Base-by-base conservation (phyloP, 2,888 invertebrate species). In the Athalia rosae region DNA sequence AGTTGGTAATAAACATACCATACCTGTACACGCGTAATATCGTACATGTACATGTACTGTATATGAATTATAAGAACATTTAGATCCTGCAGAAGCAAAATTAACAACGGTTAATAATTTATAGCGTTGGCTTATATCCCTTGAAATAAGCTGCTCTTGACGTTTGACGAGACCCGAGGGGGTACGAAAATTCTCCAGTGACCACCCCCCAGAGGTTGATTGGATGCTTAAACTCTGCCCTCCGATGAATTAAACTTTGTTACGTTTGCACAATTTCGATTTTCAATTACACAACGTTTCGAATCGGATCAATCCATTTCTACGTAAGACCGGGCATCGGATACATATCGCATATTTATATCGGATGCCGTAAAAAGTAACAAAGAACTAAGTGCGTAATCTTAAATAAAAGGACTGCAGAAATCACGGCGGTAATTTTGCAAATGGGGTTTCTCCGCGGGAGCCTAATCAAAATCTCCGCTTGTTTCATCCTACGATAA, bases 181-280 rank as follows among this genome's bases (percentile, higher is more conserved):
- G 6, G 53, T 28, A 28, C 28, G 28, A 28, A 28, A 28, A 28
- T 28, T 28, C 28, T 2, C 28, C 67, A 67, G 67, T 53, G 56
- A 71, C 58, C 67, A 11, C 11, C 4, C 6, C 41, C 4, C 28
- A 28, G 28, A 13, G 71, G 58, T 61, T 74, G 74, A 74, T 74
- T 74, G 74, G 61, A 47, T n/a, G 9, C 74, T 50, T 59, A 59
- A 61, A 74, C 74, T 28, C 74, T 61, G 59, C 11, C 74, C 47
- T 41, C 15, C 48, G 48, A 59, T 48, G 74, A 28, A 74, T 74
- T 61, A 74, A 74, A 74, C 61, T 74, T 74, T 48, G 74, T 48
- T 61, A 43, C 58, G 61, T 41, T 74, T 48, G 48, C 48, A 6
- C 41, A n/a, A 4, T 48, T 59, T 61, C 48, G 47, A 61, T 61